Base-by-base conservation (phyloP, 2,113 vertebrate genomes). In the Clinocottus analis region DNA sequence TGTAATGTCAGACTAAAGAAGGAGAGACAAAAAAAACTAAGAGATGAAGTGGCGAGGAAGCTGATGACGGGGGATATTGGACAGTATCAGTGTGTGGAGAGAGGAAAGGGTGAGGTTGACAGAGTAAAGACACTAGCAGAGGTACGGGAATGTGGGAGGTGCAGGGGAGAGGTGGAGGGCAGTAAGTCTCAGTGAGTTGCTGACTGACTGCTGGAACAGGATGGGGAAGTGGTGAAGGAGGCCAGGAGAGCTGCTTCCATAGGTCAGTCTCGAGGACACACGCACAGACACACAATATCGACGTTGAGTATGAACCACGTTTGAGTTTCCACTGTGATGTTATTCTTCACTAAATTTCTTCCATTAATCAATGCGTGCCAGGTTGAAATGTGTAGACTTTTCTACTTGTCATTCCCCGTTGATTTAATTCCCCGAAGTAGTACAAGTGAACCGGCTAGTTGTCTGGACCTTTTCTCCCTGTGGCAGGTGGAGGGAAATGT, bases 181-280 rank as follows among this genome's bases (percentile, higher is more conserved):
- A 91, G 27, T 47, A 67, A 80, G 77, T 84, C 63, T 7, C 55
- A 62, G 51, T 72, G 75, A 87, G 83, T 73, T 89, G 93, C 90
- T 92, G 93, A 93, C 84, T 87, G 91, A 88, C 79, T 87, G 75
- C 81, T 94, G 90, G 90, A 92, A 91, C 91, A 91, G 92, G 93
- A 94, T 90, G 82, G 61, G 93, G 93, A 94, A 93, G 91, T 89
- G 90, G 88, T 83, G 80, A 87, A 79, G 67, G 84, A 90, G 89
- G 86, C 85, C 85, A 83, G 68, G 79, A 87, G 87, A 85, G 79
- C 87, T 74, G 87, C 90, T 90, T 92, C 82, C 90, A 91, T 90
- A 91, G 87, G 87, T 90, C 90, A 84, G 77, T 79, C 85, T 85
- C 78, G 64, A 41, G 87, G 83, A 82, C 53, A 43, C 51, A 64